Base-by-base conservation (phyloP, 2,888 invertebrate genomes). In the Dolichopus griseipennis region DNA sequence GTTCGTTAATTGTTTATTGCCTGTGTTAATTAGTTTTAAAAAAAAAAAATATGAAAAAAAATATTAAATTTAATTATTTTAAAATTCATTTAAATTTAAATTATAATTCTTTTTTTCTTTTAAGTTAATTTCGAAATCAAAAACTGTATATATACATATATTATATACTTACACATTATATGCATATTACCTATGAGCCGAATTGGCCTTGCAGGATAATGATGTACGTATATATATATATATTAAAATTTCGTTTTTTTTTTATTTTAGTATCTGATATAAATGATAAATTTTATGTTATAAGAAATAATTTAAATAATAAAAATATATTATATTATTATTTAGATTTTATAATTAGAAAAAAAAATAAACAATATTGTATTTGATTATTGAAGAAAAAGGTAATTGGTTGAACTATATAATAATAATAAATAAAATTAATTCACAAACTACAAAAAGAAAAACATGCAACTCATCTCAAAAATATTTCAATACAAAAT, bases 21-120 rank as follows among this genome's bases (percentile, higher is more conserved):
- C 52, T 52, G 52, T 52, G 52, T 52, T 52, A 52, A 52, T 52
- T 52, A 52, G 52, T 52, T 52, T 52, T 52, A 52, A 52, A 52
- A 52, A 52, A 52, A 52, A 52, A 52, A 37, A 10, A 37, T 2
- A 37, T 7, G 1, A 5, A 37, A 37, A 37, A 37, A 37, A 10
- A 10, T 7, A 5, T 12, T 37, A 37, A 10, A 10, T 10, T 37
- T 10, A 37, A 37, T 37, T 10, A 37, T 37, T 7, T 10, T 37
- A 37, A 37, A 10, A 37, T 5, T 27, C 27, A 27, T 27, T 27
- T 27, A 27, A 27, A 27, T 27, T 27, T 27, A 27, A 27, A 27
- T 27, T 4, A 27, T 27, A 27, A 27, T 27, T 27, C 5, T 27
- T 27, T 27, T 27, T 27, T 27, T 27, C 1, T 52, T 52, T n/a